Percentiles rank a stretch among this genome's conserved stretches.
Conservation (phyloP, 2,113 vertebrate species). For the Mastomys coucha region DNA sequence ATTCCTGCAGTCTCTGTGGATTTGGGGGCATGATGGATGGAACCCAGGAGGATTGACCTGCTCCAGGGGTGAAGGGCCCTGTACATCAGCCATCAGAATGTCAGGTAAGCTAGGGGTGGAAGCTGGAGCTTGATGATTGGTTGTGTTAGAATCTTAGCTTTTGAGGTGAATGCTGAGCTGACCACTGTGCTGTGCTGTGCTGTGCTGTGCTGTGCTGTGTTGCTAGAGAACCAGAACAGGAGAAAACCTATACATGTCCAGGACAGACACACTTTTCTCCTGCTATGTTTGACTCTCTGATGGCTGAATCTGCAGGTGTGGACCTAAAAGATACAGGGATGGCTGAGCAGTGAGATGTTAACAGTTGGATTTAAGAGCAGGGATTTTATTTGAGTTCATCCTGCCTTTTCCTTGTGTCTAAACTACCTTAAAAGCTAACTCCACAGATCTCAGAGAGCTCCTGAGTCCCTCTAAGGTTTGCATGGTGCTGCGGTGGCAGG, state of each 20-base stretch:
- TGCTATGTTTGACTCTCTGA: too few relatives aligned
- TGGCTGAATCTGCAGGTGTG: neutral
- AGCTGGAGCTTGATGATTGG: neutral
- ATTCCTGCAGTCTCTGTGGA: neutral
- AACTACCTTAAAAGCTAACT: neutral
- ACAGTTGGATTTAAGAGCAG: neutral
- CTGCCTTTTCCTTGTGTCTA: neutral
- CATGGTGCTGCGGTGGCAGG: neutral
- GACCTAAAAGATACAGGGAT: too few relatives aligned
- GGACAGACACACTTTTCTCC: neutral
- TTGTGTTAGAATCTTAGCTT: neutral
- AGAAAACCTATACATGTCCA: neutral
- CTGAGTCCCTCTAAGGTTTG: accelerated
- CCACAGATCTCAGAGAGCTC: neutral
- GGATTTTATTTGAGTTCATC: neutral
- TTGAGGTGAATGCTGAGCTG: neutral
- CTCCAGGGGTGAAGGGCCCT: neutral
- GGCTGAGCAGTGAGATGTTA: neutral
- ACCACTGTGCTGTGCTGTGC: too few relatives aligned
- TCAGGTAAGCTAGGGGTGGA: neutral
- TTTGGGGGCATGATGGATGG: neutral
- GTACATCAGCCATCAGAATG: neutral
- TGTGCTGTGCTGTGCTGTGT: neutral
- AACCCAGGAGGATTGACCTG: neutral
- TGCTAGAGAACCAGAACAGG: neutral